phyloP scores from a whole-genome alignment of 2,888 invertebrate species.

The Halocaridina rubra region DNA sequence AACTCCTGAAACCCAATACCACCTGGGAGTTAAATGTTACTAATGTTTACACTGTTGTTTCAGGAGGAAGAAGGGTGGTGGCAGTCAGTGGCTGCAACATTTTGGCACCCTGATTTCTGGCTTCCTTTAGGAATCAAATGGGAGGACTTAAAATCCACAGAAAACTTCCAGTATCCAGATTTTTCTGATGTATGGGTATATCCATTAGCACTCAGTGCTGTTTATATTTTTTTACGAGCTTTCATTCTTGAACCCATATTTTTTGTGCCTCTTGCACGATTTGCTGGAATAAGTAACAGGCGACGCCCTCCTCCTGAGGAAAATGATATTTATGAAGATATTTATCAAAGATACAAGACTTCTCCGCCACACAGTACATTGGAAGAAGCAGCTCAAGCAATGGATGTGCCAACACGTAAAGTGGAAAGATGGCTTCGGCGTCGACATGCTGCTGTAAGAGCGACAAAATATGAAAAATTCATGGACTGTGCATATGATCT shows the following conservation, averaged over 20 bases:
- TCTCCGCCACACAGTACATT: neutral
- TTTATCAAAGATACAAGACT: neutral
- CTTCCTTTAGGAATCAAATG: slow-evolving; percentile 46
- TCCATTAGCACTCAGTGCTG: neutral
- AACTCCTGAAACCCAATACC: no score
- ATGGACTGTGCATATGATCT: slow-evolving; percentile 85
- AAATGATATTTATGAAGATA: neutral
- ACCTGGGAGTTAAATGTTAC: no score
- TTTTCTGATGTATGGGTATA: slow-evolving; percentile 18
- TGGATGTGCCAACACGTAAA: slow-evolving; percentile 86
- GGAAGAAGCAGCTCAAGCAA: slow-evolving; percentile 73
- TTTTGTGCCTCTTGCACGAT: neutral
- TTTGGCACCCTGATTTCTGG: slow-evolving; percentile 48
- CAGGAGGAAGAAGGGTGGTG: slow-evolving; percentile 3
- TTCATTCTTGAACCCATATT: slow-evolving; percentile 12
- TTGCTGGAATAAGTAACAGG: slow-evolving; percentile 65
- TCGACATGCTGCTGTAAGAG: slow-evolving; percentile 85
- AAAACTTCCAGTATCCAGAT: slow-evolving; percentile 7
- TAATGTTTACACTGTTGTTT: no score
- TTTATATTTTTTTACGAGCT: slow-evolving; percentile 2
- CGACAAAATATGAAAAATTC: slow-evolving; percentile 89
- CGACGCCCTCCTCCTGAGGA: slow-evolving; percentile 66
- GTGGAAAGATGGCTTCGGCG: slow-evolving; percentile 92
- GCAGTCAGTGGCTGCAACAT: neutral
- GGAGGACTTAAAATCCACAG: slow-evolving; percentile 28